These are phyloP conservation scores for Hydroisotoma schaefferi DNA, from an alignment of 2,888 invertebrate genomes.

Conservation along the genomic window DNA sequence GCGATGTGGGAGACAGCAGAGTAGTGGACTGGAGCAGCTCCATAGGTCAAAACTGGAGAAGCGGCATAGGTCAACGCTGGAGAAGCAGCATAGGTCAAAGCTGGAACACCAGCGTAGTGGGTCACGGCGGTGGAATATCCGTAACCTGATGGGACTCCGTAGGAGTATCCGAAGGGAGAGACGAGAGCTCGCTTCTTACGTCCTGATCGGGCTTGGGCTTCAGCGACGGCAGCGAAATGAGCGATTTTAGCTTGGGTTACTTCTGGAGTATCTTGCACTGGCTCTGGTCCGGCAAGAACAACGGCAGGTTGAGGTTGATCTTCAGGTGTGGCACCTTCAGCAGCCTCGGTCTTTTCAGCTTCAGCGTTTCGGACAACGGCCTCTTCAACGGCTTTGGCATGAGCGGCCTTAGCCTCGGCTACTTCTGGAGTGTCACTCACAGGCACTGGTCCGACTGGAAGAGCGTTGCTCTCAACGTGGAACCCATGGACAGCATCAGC, in stretches of 20 bases:
- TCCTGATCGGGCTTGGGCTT: slow-evolving; percentile 50
- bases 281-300: slow-evolving; percentile 49
- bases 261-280: slow-evolving; percentile 57
- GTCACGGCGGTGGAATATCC: slow-evolving; percentile 31
- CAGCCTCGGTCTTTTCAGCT: slow-evolving; percentile 35
- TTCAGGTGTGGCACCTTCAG: slow-evolving; percentile 9
- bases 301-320: slow-evolving; percentile 33
- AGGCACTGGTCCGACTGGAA: slow-evolving; percentile 51
- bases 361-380: slow-evolving; percentile 49
- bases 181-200: slow-evolving; percentile 33
- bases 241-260: slow-evolving; percentile 54
- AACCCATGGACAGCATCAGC: slow-evolving; percentile 54
- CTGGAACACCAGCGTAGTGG: slow-evolving; percentile 24
- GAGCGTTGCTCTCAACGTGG: slow-evolving; percentile 54
- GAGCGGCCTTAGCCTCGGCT: slow-evolving; percentile 53
- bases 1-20: slow-evolving; percentile 15
- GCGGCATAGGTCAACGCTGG: slow-evolving; percentile 19
- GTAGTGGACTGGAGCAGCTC: slow-evolving; percentile 19
- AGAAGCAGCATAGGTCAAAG: slow-evolving; percentile 21
- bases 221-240: slow-evolving; percentile 53
- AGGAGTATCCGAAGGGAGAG: slow-evolving; percentile 23
- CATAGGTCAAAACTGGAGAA: slow-evolving; percentile 20
- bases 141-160: slow-evolving; percentile 9
- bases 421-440: slow-evolving; percentile 55
- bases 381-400: slow-evolving; percentile 52